Conservation (phyloP, 1,140 invertebrate species). For the Drosophila elegans region DNA sequence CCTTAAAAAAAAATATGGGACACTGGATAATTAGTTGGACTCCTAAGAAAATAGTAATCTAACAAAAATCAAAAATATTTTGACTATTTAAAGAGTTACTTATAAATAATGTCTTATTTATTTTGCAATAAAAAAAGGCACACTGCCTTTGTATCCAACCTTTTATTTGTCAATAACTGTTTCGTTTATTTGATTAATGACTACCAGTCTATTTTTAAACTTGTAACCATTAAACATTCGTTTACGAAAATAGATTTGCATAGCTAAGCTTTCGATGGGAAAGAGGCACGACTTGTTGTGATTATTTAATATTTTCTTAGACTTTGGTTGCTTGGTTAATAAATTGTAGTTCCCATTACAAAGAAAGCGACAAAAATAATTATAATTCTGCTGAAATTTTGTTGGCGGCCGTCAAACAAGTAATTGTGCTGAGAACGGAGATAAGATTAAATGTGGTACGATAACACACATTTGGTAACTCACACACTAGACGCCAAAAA, state of each 20-base stretch:
- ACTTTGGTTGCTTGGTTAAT: slow-evolving; percentile 1
- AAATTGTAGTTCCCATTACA: slow-evolving; percentile 26
- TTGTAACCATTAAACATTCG: slow-evolving; percentile 9
- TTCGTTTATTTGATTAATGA: slow-evolving; percentile 40
- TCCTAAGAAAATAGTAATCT: too few species aligned
- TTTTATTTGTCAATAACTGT: slow-evolving; percentile 14
- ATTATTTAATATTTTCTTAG: background rate
- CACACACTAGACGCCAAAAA: slow-evolving; percentile 3
- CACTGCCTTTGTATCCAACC: background rate
- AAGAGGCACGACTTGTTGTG: slow-evolving; percentile 4
- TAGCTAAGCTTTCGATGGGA: slow-evolving; percentile 17
- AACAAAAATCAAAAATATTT: too few species aligned
- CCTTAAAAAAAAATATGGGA: too few species aligned
- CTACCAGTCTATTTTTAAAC: slow-evolving; percentile 38
- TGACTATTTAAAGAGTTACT: too few species aligned
- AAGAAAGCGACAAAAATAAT: slow-evolving; percentile 24
- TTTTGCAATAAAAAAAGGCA: too few species aligned
- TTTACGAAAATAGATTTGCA: slow-evolving; percentile 33
- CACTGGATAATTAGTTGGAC: too few species aligned
- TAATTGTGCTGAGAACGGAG: slow-evolving; percentile 44
- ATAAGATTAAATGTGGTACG: slow-evolving; percentile 65
- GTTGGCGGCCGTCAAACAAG: slow-evolving; percentile 32
- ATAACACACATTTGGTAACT: slow-evolving; percentile 50
- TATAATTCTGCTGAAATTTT: slow-evolving; percentile 15
- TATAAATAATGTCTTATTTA: too few species aligned